These are phyloP conservation scores for Drosophila rellima DNA, from an alignment of 2,888 invertebrate species.

Conservation along the genomic window DNA sequence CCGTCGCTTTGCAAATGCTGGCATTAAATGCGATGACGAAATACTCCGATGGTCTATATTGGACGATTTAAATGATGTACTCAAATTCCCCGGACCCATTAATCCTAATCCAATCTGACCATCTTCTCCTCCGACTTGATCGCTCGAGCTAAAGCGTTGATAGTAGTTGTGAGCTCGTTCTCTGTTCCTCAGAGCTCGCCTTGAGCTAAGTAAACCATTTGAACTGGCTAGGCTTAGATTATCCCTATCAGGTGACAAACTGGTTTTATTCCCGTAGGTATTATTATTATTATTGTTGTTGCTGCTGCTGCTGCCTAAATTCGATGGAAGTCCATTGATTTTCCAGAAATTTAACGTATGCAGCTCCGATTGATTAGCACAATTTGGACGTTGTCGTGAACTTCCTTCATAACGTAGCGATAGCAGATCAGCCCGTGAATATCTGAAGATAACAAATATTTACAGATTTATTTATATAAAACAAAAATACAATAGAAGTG, in stretches of 20 bases:
- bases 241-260: constrained; percentile 21
- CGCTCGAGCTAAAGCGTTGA: constrained; percentile 62
- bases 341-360: constrained; percentile 86
- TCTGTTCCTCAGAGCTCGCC: constrained; percentile 59
- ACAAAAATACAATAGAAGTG: neutral
- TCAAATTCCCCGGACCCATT: constrained; percentile 10
- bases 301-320: constrained; percentile 10
- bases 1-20: constrained; percentile 84
- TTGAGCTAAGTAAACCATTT: constrained; percentile 59
- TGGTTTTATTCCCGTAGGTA: constrained; percentile 16
- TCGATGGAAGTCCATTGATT: constrained; percentile 81
- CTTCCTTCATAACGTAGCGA: constrained; percentile 90
- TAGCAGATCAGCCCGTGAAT: constrained; percentile 90
- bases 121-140: constrained; percentile 27
- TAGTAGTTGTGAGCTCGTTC: constrained; percentile 67
- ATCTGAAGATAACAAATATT: constrained; percentile 81
- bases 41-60: constrained; percentile 84
- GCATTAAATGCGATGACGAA: constrained; percentile 85
- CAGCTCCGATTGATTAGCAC: constrained; percentile 87
- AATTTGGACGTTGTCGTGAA: constrained; percentile 91
- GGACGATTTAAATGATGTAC: constrained; percentile 56
- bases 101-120: neutral
- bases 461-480: neutral
- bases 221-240: constrained; percentile 29
- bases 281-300: constrained; percentile 3